These are phyloP conservation scores for Drosophila repletoides DNA, from an alignment of 1,140 invertebrate species.

Conservation along the genomic window DNA sequence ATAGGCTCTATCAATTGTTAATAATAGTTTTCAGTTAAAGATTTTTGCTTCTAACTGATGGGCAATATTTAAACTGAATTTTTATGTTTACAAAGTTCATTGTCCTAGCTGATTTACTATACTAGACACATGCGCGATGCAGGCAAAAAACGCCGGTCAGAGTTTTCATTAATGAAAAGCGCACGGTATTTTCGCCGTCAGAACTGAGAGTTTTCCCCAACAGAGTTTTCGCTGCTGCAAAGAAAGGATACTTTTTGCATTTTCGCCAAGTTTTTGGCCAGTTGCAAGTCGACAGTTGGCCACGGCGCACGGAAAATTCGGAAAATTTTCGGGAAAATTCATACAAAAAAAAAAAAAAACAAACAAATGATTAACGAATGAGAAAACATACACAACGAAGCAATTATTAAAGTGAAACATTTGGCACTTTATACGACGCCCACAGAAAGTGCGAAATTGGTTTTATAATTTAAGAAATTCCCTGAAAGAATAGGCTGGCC, in stretches of 20 bases:
- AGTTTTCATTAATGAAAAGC: conserved; percentile 60
- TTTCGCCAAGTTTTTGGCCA: conserved; percentile 47
- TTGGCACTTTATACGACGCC: no score
- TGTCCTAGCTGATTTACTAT: conserved; percentile 29
- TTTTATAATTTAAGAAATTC: conserved; percentile 17
- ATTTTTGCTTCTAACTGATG: no score
- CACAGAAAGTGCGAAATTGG: no score
- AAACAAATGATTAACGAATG: conserved; percentile 11
- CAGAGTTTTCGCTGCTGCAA: conserved; percentile 4
- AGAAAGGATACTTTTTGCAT: conserved; percentile 65
- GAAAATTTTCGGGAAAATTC: no score
- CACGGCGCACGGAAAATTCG: conserved; percentile 61
- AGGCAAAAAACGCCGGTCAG: conserved; percentile 24
- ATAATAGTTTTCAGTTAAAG: no score
- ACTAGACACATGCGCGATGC: conserved; percentile 42
- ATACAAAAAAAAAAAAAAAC: no score
- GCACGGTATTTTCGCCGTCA: conserved; percentile 7
- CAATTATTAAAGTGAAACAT: conserved; percentile 37
- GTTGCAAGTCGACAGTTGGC: conserved; percentile 72
- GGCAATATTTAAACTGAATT: no score
- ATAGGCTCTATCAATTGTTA: background rate
- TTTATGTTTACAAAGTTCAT: conserved; percentile 19
- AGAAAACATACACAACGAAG: conserved; percentile 19
- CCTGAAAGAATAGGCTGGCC: conserved; percentile 26
- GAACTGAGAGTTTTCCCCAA: conserved; percentile 3